Percentiles rank a stretch among this genome's conserved stretches.
These are phyloP conservation scores for Zelleria hepariella DNA, from an alignment of 2,888 invertebrate species.

Conservation along the genomic window DNA sequence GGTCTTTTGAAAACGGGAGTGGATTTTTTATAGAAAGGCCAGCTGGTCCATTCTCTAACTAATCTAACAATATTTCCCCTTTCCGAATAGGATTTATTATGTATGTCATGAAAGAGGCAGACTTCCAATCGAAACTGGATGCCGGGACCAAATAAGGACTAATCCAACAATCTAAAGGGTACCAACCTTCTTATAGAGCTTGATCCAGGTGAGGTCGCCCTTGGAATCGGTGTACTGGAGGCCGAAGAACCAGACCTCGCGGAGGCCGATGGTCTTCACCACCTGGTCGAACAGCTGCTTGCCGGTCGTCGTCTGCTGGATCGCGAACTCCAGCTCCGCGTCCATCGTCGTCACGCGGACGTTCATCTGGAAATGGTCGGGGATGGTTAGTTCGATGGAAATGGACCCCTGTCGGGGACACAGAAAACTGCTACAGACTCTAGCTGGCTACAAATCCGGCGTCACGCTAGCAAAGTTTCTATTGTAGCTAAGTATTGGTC, in stretches of 20 bases:
- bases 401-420: too few species aligned
- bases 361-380: slow-evolving; percentile 84
- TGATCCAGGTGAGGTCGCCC: slow-evolving; percentile 98
- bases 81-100: too few species aligned
- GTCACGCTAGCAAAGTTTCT: too few species aligned
- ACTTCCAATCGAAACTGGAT: too few species aligned
- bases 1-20: too few species aligned
- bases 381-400: not conserved
- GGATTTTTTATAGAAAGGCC: too few species aligned
- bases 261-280: slow-evolving; percentile 98
- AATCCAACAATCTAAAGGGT: not conserved
- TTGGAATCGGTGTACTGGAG: slow-evolving; percentile 99
- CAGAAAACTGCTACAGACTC: too few species aligned
- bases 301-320: slow-evolving; percentile 99
- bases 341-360: slow-evolving; percentile 99
- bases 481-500: too few species aligned
- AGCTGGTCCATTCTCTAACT: too few species aligned
- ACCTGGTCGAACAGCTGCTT: slow-evolving; percentile 99
- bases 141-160: not conserved
- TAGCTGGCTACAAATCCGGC: too few species aligned
- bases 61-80: too few species aligned
- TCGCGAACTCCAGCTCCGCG: slow-evolving; percentile 99
- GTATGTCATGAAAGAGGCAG: too few species aligned
- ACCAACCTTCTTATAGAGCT: slow-evolving; percentile 98
- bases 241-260: slow-evolving; percentile 99